Conservation (phyloP, 1,140 invertebrate species). For the Drosophila paulistorum region DNA sequence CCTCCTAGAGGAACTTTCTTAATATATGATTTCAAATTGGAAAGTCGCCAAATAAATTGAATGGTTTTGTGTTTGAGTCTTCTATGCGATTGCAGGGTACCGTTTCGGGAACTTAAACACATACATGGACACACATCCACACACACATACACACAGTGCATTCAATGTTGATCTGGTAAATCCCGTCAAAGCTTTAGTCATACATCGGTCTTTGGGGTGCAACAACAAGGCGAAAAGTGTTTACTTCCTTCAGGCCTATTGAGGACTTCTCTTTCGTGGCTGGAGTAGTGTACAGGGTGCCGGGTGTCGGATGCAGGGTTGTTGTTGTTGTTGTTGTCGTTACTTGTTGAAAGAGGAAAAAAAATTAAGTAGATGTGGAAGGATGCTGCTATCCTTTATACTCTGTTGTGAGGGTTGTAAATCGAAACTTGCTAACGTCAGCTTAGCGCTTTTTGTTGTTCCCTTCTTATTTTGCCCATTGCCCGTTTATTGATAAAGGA, state of each 20-base stretch:
- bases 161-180: slow-evolving; percentile 13
- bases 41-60: neutral
- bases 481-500: slow-evolving; percentile 50
- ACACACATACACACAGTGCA: neutral
- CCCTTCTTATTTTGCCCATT: slow-evolving; percentile 37
- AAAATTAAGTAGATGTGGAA: neutral
- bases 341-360: slow-evolving; percentile 14
- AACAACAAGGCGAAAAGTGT: slow-evolving; percentile 54
- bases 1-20: too few relatives aligned
- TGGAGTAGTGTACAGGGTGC: slow-evolving; percentile 39
- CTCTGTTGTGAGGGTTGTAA: slow-evolving; percentile 37
- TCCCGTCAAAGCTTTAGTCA: slow-evolving; percentile 51
- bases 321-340: slow-evolving; percentile 13
- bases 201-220: slow-evolving; percentile 46
- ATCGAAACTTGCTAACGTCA: slow-evolving; percentile 31
- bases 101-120: neutral
- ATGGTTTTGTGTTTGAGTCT: neutral
- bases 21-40: too few relatives aligned
- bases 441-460: slow-evolving; percentile 65
- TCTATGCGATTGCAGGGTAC: neutral
- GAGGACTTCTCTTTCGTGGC: slow-evolving; percentile 62
- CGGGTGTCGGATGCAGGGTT: slow-evolving; percentile 1
- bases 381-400: slow-evolving; percentile 16
- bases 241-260: slow-evolving; percentile 76
- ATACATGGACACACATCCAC: neutral